phyloP scores from a whole-genome alignment of 2,113 vertebrate species.

The Dolichotis patagonum region DNA sequence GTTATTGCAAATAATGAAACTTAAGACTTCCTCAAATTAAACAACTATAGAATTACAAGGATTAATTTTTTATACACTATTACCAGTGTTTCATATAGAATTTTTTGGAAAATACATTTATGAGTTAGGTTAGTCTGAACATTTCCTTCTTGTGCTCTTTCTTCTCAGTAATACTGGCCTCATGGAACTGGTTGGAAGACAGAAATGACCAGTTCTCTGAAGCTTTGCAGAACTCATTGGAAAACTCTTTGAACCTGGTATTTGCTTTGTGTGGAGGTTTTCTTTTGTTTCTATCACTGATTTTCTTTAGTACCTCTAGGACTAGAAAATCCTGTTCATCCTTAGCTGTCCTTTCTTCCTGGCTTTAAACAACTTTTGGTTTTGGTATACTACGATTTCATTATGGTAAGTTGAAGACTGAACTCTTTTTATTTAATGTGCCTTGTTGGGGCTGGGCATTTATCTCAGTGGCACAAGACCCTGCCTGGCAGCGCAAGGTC shows the following conservation, averaged over 20 bases:
- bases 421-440: slow-evolving; percentile 12
- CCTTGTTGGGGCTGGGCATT: background rate
- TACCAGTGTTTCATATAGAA: background rate
- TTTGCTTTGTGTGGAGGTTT: background rate
- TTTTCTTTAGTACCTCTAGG: background rate
- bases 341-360: background rate
- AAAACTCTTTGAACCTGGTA: background rate
- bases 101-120: background rate
- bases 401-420: background rate
- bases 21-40: background rate
- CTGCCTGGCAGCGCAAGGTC: no score
- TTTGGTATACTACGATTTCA: background rate
- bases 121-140: background rate
- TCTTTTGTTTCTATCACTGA: background rate
- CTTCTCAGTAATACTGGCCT: background rate
- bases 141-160: background rate
- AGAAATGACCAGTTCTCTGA: background rate
- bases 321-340: background rate
- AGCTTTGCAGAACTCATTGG: background rate
- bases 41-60: background rate
- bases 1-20: background rate
- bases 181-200: background rate
- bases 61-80: background rate
- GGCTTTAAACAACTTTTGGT: background rate
- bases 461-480: no score